A percentile compares a stretch with the other conserved stretches of the same genome.
Evolutionary conservation across 1,140 invertebrate genomes (phyloP).

Genomic region (Drosophila malerkotliana): DNA sequence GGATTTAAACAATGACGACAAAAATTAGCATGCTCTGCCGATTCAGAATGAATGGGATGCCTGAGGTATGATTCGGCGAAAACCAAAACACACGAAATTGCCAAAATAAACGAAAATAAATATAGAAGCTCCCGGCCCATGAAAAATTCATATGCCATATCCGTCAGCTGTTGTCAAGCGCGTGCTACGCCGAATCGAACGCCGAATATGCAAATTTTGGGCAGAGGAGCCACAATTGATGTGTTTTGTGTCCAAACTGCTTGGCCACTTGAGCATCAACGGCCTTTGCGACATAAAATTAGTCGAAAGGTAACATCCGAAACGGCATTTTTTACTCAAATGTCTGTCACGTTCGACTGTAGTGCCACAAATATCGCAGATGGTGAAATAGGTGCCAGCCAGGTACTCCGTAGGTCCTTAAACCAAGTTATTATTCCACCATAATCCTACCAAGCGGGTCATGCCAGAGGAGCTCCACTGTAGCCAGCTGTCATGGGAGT

Average conservation of each 20-base stretch:
- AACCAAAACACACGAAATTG: conserved; percentile 11
- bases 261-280: no score
- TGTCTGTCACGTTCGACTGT: background rate
- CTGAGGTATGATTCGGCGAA: conserved; percentile 56
- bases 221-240: background rate
- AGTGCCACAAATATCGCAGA: background rate
- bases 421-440: background rate
- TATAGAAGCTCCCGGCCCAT: conserved; percentile 11
- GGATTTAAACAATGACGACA: conserved; percentile 10
- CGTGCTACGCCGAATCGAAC: conserved; percentile 16
- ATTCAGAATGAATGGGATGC: conserved; percentile 51
- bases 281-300: no score
- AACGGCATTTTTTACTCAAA: background rate
- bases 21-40: conserved; percentile 39
- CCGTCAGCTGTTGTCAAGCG: conserved; percentile 62
- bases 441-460: background rate
- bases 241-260: background rate
- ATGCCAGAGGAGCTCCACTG: conserved; percentile 22
- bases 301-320: background rate
- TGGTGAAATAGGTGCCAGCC: background rate
- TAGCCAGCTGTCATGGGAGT: background rate
- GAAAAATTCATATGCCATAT: conserved; percentile 14
- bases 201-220: conserved; percentile 29
- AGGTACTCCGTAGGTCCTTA: no score
- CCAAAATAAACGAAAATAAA: conserved; percentile 29